Evolutionary conservation across 2,797 vertebrate species (phyloP).

Genomic region (Artibeus jamaicensis): DNA sequence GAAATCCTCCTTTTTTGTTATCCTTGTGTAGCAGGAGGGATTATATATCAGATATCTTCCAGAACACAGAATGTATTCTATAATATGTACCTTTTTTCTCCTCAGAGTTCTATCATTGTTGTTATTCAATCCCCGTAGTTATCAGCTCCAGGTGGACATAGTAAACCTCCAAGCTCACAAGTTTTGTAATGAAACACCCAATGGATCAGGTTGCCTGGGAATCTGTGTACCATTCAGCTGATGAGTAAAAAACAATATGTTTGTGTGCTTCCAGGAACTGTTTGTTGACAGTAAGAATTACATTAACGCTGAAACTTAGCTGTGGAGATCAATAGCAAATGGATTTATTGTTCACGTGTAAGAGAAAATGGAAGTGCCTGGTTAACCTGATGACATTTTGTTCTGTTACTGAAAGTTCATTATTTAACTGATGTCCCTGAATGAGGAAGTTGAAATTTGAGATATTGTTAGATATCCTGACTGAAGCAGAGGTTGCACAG

Average conservation of each 20-base stretch:
- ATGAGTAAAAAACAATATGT: slow-evolving; percentile 64
- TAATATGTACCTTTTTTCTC: background rate
- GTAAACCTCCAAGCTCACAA: background rate
- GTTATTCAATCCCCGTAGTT: background rate
- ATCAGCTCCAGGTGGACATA: background rate
- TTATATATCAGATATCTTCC: background rate
- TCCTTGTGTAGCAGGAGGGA: background rate
- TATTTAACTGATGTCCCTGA: slow-evolving; percentile 70
- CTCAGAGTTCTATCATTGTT: background rate
- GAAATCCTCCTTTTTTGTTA: background rate
- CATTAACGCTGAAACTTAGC: slow-evolving; percentile 59
- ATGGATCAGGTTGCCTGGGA: slow-evolving; percentile 31
- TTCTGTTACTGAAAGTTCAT: slow-evolving; percentile 73
- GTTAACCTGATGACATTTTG: slow-evolving; percentile 70
- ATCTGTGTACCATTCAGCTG: slow-evolving; percentile 50
- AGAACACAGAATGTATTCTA: background rate
- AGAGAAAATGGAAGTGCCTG: slow-evolving; percentile 65
- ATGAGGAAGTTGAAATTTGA: slow-evolving; percentile 42
- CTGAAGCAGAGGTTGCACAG: background rate
- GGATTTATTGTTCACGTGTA: slow-evolving; percentile 68
- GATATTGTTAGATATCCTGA: slow-evolving; percentile 34
- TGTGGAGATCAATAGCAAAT: slow-evolving; percentile 69
- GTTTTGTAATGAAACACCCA: slow-evolving; percentile 55
- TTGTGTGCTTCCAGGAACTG: slow-evolving; percentile 60
- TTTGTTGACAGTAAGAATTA: slow-evolving; percentile 50